phyloP scores from a whole-genome alignment of 2,113 vertebrate species.

The Tylochromis polylepis region DNA sequence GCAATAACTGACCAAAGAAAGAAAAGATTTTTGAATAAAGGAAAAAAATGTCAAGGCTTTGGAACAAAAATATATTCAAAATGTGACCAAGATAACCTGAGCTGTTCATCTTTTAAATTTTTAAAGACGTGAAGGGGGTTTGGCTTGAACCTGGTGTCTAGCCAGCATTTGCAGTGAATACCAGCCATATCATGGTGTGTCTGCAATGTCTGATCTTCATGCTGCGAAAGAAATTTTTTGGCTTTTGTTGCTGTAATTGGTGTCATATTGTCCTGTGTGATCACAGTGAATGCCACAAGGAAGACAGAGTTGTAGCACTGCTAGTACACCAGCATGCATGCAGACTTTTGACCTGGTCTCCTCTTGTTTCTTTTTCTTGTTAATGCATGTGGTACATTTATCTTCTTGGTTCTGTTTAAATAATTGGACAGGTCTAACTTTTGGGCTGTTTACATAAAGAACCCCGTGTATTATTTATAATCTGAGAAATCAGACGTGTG shows the following conservation, averaged over 20 bases:
- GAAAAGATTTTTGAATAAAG: neutral
- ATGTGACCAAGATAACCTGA: neutral
- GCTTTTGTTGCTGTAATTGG: neutral
- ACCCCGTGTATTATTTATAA: slow-evolving; percentile 28
- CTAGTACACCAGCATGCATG: neutral
- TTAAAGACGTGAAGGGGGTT: neutral
- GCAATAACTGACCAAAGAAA: neutral
- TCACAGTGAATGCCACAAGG: neutral
- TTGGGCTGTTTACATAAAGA: slow-evolving; percentile 7
- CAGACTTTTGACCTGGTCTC: neutral
- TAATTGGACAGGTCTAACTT: neutral
- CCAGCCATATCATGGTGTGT: neutral
- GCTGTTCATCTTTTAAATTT: neutral
- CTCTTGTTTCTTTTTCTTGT: neutral
- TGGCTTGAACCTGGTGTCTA: neutral
- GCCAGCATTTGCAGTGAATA: neutral
- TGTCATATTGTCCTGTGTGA: neutral
- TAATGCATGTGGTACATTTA: neutral
- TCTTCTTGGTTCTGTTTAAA: neutral
- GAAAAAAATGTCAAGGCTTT: neutral
- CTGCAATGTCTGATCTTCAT: neutral
- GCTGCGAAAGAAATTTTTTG: neutral
- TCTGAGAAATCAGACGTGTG: neutral
- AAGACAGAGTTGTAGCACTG: neutral
- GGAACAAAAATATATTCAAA: neutral